These are phyloP conservation scores for Acanthisitta chloris DNA, from an alignment of 2,113 vertebrate genomes.

Conservation along the genomic window DNA sequence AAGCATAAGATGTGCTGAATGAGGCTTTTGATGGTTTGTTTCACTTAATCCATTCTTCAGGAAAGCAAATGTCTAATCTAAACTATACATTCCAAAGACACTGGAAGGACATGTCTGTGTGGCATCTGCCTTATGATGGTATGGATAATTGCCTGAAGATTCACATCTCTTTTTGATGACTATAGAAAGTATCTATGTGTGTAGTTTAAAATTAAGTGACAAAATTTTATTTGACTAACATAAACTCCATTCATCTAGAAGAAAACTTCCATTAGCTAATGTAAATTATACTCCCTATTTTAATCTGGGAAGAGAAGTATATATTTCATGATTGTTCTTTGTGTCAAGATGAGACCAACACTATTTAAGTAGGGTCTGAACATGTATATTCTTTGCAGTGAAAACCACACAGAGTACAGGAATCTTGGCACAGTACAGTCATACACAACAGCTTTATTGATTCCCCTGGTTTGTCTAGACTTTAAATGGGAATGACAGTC, in stretches of 20 bases:
- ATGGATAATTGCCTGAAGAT: not conserved
- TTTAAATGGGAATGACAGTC: not conserved
- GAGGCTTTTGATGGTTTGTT: not conserved
- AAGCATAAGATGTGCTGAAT: not conserved
- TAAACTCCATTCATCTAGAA: not conserved
- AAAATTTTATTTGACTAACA: not conserved
- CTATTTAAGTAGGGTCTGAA: not conserved
- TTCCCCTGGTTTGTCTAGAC: not conserved
- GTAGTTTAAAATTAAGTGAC: not conserved
- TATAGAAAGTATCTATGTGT: not conserved
- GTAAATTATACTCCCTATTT: not conserved
- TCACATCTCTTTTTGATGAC: not conserved
- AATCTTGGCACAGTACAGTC: not conserved
- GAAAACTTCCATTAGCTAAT: not conserved
- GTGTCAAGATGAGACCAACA: not conserved
- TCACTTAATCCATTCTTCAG: not conserved
- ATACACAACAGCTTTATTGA: not conserved
- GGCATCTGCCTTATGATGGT: not conserved
- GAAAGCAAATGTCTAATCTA: not conserved
- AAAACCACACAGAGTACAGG: not conserved
- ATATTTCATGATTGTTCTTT: not conserved
- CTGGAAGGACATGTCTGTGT: not conserved
- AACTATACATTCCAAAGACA: not conserved
- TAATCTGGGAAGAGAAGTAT: not conserved
- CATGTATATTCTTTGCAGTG: not conserved